Conservation (phyloP, 2,888 invertebrate species). For the Ormyrus labotus region DNA sequence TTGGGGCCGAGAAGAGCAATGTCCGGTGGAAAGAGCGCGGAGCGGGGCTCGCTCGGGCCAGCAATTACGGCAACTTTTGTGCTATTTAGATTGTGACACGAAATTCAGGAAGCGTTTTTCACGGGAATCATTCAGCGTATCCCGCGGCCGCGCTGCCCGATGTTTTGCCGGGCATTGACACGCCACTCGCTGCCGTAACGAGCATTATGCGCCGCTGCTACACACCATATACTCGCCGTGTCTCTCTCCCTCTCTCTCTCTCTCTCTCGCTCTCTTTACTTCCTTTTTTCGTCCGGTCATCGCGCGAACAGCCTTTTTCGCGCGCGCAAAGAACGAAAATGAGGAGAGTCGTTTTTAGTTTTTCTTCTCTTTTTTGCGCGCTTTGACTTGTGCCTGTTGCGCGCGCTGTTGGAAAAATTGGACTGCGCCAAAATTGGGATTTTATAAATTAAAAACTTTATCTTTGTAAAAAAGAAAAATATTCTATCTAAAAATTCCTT, state of each 20-base stretch:
- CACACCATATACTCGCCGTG: not conserved
- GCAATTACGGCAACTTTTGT: constrained; percentile 49
- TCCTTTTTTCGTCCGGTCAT: not conserved
- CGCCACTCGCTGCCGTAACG: constrained; percentile 38
- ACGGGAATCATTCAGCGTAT: constrained; percentile 53
- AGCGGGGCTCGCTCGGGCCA: not conserved
- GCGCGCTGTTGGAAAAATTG: too few species aligned
- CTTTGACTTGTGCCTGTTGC: not conserved
- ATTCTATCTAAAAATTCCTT: too few species aligned
- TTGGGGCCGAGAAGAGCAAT: constrained; percentile 9
- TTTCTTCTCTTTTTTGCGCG: not conserved
- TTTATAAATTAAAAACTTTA: too few species aligned
- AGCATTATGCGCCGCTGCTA: not conserved
- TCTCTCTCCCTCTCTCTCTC: not conserved
- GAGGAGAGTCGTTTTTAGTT: too few species aligned
- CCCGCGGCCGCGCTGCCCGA: constrained; percentile 42
- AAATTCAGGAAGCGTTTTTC: constrained; percentile 56
- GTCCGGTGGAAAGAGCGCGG: constrained; percentile 9
- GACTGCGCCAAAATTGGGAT: too few species aligned
- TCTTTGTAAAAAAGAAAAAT: too few species aligned
- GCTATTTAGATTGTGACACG: constrained; percentile 53
- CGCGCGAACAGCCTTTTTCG: too few species aligned
- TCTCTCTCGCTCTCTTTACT: not conserved
- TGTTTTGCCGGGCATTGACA: constrained; percentile 55
- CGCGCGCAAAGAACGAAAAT: too few species aligned